phyloP scores from a whole-genome alignment of 2,888 invertebrate genomes.

The Polydrusus tereticollis region DNA sequence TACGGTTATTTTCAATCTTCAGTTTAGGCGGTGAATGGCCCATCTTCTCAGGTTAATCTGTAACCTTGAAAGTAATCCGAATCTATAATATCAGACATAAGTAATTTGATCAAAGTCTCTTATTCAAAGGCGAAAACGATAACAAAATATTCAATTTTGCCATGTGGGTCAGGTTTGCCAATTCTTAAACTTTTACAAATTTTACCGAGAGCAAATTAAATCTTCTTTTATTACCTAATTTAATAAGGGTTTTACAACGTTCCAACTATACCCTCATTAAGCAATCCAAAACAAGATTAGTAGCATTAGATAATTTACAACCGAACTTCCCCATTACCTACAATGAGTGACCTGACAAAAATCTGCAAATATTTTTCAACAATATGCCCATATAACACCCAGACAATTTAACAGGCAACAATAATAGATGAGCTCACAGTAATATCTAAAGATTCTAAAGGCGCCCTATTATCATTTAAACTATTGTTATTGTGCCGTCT shows the following conservation, averaged over 20 bases:
- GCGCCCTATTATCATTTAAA: neutral
- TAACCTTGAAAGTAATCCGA: too few species aligned
- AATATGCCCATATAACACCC: neutral
- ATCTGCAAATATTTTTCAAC: neutral
- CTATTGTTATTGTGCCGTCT: neutral
- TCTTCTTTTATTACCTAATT: neutral
- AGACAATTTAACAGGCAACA: neutral
- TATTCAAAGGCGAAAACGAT: too few species aligned
- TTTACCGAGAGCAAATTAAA: neutral
- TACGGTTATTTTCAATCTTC: too few species aligned
- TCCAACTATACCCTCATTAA: neutral
- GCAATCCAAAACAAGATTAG: neutral
- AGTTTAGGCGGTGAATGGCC: too few species aligned
- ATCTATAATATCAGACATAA: too few species aligned
- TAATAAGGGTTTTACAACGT: neutral
- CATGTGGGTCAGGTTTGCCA: too few species aligned
- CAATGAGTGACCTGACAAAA: neutral
- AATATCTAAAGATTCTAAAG: neutral
- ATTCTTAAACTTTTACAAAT: too few species aligned
- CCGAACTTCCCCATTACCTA: neutral
- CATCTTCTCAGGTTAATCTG: too few species aligned
- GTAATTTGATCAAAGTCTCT: too few species aligned
- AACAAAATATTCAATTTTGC: too few species aligned
- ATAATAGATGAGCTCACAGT: neutral
- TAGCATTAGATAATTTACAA: neutral